Evolutionary conservation across 2,888 invertebrate genomes (phyloP).

Genomic region (Caenorhabditis sp.): DNA sequence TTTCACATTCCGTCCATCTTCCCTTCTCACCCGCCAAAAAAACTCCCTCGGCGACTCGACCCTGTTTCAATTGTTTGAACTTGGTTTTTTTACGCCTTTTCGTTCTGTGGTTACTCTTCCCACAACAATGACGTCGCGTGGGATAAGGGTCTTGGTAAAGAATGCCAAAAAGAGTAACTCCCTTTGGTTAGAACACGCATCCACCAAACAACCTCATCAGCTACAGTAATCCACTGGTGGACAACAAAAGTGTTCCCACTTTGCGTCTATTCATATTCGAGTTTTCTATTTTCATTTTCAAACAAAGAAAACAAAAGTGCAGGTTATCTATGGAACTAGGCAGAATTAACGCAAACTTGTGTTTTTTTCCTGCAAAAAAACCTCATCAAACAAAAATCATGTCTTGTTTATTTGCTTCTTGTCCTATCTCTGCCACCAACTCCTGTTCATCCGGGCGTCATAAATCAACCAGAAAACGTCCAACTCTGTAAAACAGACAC

Average conservation of each 20-base stretch:
- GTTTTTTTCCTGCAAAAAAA: conserved; percentile 50
- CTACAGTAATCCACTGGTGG: conserved; percentile 28
- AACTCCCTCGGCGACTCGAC: conserved; percentile 48
- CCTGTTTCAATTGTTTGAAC: conserved; percentile 53
- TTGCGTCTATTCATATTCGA: conserved; percentile 6
- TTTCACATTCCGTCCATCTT: conserved; percentile 24
- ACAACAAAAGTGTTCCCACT: neutral
- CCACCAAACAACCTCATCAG: neutral
- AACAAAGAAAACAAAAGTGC: conserved; percentile 49
- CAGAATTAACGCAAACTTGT: conserved; percentile 37
- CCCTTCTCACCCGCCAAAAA: conserved; percentile 32
- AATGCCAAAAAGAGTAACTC: neutral
- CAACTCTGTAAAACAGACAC: neutral
- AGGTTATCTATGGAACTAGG: conserved; percentile 52
- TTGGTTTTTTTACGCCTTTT: conserved; percentile 40
- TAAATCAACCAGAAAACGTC: conserved; percentile 34
- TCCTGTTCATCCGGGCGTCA: conserved; percentile 12
- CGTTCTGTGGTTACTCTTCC: conserved; percentile 20
- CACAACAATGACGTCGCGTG: conserved; percentile 14
- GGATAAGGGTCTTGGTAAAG: conserved; percentile 3
- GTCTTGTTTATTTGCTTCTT: conserved; percentile 55
- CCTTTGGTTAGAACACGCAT: neutral
- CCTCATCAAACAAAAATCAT: no score
- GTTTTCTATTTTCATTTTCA: conserved; percentile 14
- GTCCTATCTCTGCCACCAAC: conserved; percentile 32